Evolutionary conservation across 2,113 vertebrate species (phyloP).

Genomic region (Recurvirostra avosetta): DNA sequence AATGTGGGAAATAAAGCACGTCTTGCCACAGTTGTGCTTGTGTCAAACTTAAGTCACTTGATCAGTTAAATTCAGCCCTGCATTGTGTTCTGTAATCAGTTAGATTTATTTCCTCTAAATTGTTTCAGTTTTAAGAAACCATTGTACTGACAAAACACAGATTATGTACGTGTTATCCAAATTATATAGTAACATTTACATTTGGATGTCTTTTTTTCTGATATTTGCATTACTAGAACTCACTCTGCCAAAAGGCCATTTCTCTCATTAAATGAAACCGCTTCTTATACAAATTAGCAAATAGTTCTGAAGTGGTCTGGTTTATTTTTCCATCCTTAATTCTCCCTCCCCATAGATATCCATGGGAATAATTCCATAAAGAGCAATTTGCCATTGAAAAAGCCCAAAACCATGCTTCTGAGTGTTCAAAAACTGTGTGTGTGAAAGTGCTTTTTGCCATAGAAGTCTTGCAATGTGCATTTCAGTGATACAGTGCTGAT

Average conservation of each 20-base stretch:
- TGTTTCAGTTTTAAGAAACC: background rate
- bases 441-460: background rate
- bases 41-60: background rate
- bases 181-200: background rate
- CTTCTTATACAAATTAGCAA: background rate
- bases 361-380: background rate
- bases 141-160: background rate
- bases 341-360: background rate
- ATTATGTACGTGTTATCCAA: background rate
- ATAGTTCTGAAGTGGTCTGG: background rate
- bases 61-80: background rate
- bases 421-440: background rate
- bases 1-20: background rate
- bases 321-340: background rate
- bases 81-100: background rate
- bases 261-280: background rate
- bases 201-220: background rate
- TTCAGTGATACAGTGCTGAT: background rate
- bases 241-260: background rate
- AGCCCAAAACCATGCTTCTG: rapidly evolving
- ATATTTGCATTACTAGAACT: background rate
- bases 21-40: background rate
- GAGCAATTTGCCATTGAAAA: background rate
- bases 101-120: background rate
- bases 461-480: background rate